Evolutionary conservation across 2,113 vertebrate species (phyloP), one percentile per base, ranked within the genome.

Genomic region (Axis porcinus): DNA sequence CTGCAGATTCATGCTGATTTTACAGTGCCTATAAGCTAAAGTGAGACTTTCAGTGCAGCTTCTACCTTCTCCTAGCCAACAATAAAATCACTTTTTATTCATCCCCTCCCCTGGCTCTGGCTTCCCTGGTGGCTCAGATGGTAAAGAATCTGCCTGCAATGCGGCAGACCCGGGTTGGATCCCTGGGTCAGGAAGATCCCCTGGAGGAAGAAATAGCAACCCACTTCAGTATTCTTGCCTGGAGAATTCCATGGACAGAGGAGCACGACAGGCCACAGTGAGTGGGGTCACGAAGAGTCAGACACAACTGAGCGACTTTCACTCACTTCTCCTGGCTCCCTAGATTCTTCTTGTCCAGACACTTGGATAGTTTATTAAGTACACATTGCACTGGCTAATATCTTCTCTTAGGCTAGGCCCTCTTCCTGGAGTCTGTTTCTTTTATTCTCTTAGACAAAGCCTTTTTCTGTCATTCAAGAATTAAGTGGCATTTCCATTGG

Each of bases 381-480:
- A 50, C 33, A 30, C 25, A 58, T 14, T 50, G 4, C 67, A 21
- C 60, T 74, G 33, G 88, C 50, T 74, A 33, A 9, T 43, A 33
- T 62, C 19, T 86, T 96, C 43, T 1, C 43, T 43, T 43, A 67
- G 16, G 4, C 36, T 54, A 8, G 7, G 2, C 9, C 60, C 45
- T 86, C 62, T 97, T 87, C 67, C 79, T 78, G 36, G 57, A 97
- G 19, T 91, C n/a, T 82, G 28, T 83, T 83, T 84, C 30, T 54
- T 9, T 81, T 89, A 21, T 81, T 16, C 70, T 19, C 50, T 47
- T 64, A 54, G 64, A 90, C 91, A 91, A 10, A 30, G 52, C 3
- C 4, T 45, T 16, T 54, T 79, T 62, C 64, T 27, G 57, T 67
- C 67, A 57, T 28, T 88, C 4, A 33, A 58, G 28, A 81, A 81